Evolutionary conservation across 1,140 invertebrate genomes (phyloP), one percentile per base, ranked within the genome.

Genomic region (Agrilus planipennis): DNA sequence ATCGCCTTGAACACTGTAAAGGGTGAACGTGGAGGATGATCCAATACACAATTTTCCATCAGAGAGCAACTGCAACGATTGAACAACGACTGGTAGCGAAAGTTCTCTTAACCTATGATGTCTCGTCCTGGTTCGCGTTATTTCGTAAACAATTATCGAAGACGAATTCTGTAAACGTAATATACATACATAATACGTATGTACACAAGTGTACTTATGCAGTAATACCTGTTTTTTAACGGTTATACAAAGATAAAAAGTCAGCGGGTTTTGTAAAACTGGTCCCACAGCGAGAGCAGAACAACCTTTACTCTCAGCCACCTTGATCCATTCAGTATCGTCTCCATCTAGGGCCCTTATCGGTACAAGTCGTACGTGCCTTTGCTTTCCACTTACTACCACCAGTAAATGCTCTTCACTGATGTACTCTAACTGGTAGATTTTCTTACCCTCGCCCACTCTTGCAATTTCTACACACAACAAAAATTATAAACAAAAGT

Each of bases 311-410:
- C 82, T 85, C 58, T 90, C 85, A 0, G 80, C 72, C 7, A 94
- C 84, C 72, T 99, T 99, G 20, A 97, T 89, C 77, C 91, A 94
- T 65, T 98, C 94, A 14, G 91, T 86, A 42, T 96, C 91, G 49
- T 91, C 83, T 20, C 89, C 87, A 59, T 97, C 94, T 34, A 99
- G 68, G 18, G 91, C 92, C 29, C 91, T 75, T 42, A 93, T 81
- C 10, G 94, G 93, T 36, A 98, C 78, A 39, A 99, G 68, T 29
- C 92, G 77, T 21, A 98, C 79, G 64, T 94, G 83, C 4, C 90
- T 74, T 53, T 96, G 91, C 55, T 93, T 87, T 15, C 89, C 90
- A 53, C 87, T 85, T 34, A 94, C 77, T 43, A 88, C 81, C 46
- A 94, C 84, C 55, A 91, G 49, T 36, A 90, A 68, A 60, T 94